Percentiles rank a stretch among this genome's conserved stretches.
Conservation (phyloP, 2,888 invertebrate genomes). For the Steromphala cineraria region DNA sequence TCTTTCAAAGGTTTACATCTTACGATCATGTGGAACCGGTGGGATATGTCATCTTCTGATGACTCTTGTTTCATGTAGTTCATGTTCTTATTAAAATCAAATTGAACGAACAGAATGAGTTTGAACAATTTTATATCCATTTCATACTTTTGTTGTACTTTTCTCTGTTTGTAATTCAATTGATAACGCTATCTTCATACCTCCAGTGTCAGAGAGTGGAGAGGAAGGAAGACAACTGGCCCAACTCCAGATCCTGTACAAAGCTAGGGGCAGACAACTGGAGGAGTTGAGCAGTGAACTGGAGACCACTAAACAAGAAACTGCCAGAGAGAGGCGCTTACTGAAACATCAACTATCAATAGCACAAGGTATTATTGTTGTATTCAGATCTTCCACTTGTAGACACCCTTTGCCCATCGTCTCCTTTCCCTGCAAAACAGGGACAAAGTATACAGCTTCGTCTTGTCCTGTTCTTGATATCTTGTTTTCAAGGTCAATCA, state of each 20-base stretch:
- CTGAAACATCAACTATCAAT: constrained; percentile 70
- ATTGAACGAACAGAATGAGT: too few species aligned
- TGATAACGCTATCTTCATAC: neutral
- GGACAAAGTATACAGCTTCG: too few species aligned
- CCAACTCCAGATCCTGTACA: constrained; percentile 71
- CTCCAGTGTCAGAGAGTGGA: constrained; percentile 29
- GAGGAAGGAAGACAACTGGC: constrained; percentile 30
- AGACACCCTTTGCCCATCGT: too few species aligned
- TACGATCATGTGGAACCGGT: too few species aligned
- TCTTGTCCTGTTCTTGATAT: too few species aligned
- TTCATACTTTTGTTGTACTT: neutral
- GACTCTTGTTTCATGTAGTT: too few species aligned
- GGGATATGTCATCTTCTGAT: too few species aligned
- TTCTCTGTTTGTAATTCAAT: neutral
- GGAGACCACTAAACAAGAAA: constrained; percentile 54
- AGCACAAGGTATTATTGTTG: constrained; percentile 53
- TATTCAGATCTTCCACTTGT: neutral
- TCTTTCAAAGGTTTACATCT: too few species aligned
- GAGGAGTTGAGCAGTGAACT: constrained; percentile 66
- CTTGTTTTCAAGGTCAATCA: too few species aligned
- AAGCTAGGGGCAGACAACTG: constrained; percentile 68
- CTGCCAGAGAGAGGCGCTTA: constrained; percentile 64
- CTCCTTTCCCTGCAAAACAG: too few species aligned
- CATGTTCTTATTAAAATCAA: too few species aligned
- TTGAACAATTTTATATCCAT: too few species aligned